Percentiles rank a stretch among this genome's conserved stretches.
Conservation (phyloP, 2,888 invertebrate genomes). For the Labia minor region DNA sequence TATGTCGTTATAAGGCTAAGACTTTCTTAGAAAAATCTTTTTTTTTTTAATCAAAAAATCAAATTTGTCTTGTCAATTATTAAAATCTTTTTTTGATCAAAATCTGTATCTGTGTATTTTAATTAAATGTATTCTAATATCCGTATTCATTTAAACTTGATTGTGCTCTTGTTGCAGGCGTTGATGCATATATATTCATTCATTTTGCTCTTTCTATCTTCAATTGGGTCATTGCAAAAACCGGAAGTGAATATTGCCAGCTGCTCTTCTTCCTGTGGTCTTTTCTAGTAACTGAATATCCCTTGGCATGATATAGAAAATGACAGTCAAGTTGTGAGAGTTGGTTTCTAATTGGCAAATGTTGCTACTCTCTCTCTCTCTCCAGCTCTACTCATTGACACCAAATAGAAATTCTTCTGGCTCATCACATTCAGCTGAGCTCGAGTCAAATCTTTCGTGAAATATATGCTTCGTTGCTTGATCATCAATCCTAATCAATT, state of each 20-base stretch:
- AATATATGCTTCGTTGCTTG: too few species aligned
- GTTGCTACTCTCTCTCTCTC: background rate
- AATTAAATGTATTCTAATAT: too few species aligned
- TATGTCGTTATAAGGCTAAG: too few species aligned
- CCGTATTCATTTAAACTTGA: background rate
- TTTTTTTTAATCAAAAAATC: too few species aligned
- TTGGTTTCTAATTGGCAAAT: background rate
- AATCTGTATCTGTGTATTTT: too few species aligned
- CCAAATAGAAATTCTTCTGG: background rate
- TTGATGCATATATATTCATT: background rate
- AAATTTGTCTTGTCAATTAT: too few species aligned
- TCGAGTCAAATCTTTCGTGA: too few species aligned
- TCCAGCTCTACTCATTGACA: background rate
- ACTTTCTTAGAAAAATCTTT: too few species aligned
- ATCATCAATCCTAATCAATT: too few species aligned
- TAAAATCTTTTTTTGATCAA: too few species aligned
- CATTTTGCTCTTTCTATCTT: too few species aligned
- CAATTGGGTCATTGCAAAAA: background rate
- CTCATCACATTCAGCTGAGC: too few species aligned
- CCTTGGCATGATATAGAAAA: background rate
- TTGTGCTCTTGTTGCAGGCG: background rate
- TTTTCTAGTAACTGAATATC: background rate
- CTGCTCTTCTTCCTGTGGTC: background rate
- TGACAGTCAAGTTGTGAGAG: background rate
- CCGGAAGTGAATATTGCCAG: background rate